A percentile compares a stretch with the other conserved stretches of the same genome.
Evolutionary conservation across 2,113 vertebrate species (phyloP).

Genomic region (Pollimyrus isidori): DNA sequence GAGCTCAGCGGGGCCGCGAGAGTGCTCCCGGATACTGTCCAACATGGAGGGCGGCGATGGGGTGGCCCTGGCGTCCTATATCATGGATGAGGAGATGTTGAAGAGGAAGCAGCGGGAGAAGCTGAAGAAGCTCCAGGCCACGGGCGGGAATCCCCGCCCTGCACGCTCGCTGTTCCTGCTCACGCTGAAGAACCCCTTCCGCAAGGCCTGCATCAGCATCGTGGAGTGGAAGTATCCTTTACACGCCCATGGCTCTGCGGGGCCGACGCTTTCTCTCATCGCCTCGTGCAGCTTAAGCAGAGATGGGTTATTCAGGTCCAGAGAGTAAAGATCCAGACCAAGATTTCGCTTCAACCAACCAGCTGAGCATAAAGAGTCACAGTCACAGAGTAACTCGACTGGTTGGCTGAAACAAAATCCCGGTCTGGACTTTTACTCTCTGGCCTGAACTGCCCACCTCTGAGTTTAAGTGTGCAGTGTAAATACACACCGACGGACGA

Average conservation of each 20-base stretch:
- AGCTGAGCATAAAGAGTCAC: background rate
- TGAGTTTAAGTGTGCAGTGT: background rate
- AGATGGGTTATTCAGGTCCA: background rate
- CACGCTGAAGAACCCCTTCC: constrained; percentile 68
- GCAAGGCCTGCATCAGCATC: constrained; percentile 75
- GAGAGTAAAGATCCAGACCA: background rate
- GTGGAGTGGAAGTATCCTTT: constrained; percentile 87
- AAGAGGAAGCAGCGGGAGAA: constrained; percentile 65
- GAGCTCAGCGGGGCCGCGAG: constrained; percentile 23
- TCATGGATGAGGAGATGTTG: constrained; percentile 53
- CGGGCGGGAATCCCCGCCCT: constrained; percentile 61
- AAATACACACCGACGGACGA: background rate
- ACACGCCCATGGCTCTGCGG: background rate
- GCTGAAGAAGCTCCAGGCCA: constrained; percentile 63
- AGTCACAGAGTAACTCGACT: background rate
- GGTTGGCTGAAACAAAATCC: background rate
- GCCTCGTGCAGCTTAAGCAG: background rate
- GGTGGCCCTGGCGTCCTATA: constrained; percentile 43
- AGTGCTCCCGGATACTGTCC: background rate
- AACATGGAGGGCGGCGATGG: constrained; percentile 62
- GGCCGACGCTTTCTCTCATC: background rate
- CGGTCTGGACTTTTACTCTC: background rate
- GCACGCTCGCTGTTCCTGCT: constrained; percentile 71
- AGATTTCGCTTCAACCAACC: background rate
- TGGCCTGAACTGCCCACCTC: background rate